These are phyloP conservation scores for Labeo calbasu DNA, from an alignment of 2,797 vertebrate genomes.

Conservation along the genomic window DNA sequence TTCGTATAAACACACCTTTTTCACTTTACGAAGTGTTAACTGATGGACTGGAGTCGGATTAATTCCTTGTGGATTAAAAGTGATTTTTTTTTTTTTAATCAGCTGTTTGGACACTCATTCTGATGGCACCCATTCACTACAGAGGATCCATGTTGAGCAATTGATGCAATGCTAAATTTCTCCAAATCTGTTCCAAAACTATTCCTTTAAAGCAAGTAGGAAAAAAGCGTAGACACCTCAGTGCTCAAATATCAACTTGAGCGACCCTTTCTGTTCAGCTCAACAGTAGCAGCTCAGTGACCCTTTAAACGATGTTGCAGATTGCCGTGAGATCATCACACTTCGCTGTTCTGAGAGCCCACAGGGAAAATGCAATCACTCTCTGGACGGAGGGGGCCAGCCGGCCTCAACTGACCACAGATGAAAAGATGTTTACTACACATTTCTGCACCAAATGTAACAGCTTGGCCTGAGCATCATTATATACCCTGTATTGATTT, in stretches of 20 bases:
- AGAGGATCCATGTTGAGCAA: neutral
- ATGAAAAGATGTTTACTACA: slow-evolving; percentile 50
- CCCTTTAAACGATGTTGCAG: slow-evolving; percentile 37
- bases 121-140: neutral
- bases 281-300: slow-evolving; percentile 32
- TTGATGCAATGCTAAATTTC: neutral
- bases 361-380: slow-evolving; percentile 47
- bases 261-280: slow-evolving; percentile 10
- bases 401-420: slow-evolving; percentile 38
- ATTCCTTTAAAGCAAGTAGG: neutral
- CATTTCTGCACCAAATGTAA: slow-evolving; percentile 44
- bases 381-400: slow-evolving; percentile 16
- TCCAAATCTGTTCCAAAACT: neutral
- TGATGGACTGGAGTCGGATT: neutral
- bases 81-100: neutral
- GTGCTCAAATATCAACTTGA: neutral
- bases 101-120: neutral
- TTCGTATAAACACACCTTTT: neutral
- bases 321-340: slow-evolving; percentile 42
- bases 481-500: slow-evolving; percentile 55
- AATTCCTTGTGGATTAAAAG: neutral
- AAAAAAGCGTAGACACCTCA: neutral
- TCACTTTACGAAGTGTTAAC: neutral
- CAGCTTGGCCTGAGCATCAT: slow-evolving; percentile 50
- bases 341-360: slow-evolving; percentile 43